These are phyloP conservation scores for Nesometra sesokonis DNA, from an alignment of 35 echinoderm and acorn worm genomes.

Conservation along the genomic window DNA sequence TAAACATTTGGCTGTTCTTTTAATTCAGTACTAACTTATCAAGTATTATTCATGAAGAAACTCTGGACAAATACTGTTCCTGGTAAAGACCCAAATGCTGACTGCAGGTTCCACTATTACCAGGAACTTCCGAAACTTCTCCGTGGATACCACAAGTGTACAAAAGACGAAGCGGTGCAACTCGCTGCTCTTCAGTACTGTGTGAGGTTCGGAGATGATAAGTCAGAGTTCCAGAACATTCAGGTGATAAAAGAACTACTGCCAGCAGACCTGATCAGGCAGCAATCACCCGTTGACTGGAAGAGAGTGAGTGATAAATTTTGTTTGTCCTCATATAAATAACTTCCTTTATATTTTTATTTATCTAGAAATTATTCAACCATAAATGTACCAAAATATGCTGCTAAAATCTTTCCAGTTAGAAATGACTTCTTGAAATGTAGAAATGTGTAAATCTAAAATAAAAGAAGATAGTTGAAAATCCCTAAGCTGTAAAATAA, in stretches of 20 bases:
- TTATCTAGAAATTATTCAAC: too few species aligned
- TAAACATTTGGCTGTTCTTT: background rate
- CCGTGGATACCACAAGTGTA: slow-evolving; percentile 81
- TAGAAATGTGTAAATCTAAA: too few species aligned
- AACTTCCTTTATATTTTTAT: too few species aligned
- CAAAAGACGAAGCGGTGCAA: slow-evolving; percentile 80
- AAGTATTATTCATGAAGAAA: slow-evolving; percentile 99
- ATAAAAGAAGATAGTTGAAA: too few species aligned
- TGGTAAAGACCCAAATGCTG: slow-evolving; percentile 83
- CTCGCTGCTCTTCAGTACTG: slow-evolving; percentile 81
- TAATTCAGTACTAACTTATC: slow-evolving; percentile 76
- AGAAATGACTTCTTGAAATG: too few species aligned
- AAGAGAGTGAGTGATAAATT: slow-evolving; percentile 54
- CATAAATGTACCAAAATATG: too few species aligned
- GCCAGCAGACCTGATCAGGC: slow-evolving; percentile 50
- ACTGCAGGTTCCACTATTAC: slow-evolving; percentile 90
- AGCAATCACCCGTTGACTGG: slow-evolving; percentile 78
- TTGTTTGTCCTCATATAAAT: too few species aligned
- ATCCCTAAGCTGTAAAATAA: too few species aligned
- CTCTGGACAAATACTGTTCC: slow-evolving; percentile 96
- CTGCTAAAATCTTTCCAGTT: too few species aligned
- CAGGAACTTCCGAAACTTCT: slow-evolving; percentile 90
- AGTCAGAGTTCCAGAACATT: slow-evolving; percentile 75
- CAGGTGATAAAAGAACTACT: slow-evolving; percentile 60
- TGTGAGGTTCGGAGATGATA: slow-evolving; percentile 80